Percentiles rank a stretch among this genome's conserved stretches.
Conservation (phyloP, 2,113 vertebrate genomes). For the Puntigrus tetrazona region DNA sequence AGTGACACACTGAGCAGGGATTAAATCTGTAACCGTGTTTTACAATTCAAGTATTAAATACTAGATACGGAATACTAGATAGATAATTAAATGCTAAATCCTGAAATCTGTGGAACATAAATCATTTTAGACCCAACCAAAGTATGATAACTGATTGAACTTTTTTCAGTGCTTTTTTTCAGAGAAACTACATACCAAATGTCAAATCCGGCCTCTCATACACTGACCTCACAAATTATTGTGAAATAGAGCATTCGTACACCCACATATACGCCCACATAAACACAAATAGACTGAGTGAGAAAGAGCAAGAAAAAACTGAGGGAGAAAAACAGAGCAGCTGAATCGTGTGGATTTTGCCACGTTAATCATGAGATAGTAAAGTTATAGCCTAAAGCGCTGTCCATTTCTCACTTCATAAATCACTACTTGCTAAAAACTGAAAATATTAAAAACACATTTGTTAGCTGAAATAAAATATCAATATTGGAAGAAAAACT, state of each 20-base stretch:
- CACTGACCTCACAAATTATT: slow-evolving; percentile 18
- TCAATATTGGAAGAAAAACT: neutral
- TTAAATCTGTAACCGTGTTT: neutral
- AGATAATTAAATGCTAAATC: neutral
- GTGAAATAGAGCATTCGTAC: slow-evolving; percentile 13
- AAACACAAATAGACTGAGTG: neutral
- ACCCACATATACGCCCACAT: neutral
- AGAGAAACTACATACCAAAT: slow-evolving; percentile 1
- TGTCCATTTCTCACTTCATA: neutral
- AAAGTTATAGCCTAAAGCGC: neutral
- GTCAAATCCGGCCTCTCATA: neutral
- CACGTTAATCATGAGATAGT: neutral
- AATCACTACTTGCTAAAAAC: neutral
- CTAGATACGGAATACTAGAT: no score
- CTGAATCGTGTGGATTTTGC: slow-evolving; percentile 12
- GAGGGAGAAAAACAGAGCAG: neutral
- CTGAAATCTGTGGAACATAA: neutral
- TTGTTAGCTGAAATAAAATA: neutral
- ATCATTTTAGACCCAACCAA: neutral
- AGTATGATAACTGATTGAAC: neutral
- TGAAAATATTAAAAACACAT: neutral
- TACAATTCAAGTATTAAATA: neutral
- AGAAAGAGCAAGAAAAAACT: neutral
- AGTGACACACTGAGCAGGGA: neutral
- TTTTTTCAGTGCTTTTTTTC: slow-evolving; percentile 36